phyloP scores from a whole-genome alignment of 2,113 vertebrate genomes.

The Regulus satrapa region DNA sequence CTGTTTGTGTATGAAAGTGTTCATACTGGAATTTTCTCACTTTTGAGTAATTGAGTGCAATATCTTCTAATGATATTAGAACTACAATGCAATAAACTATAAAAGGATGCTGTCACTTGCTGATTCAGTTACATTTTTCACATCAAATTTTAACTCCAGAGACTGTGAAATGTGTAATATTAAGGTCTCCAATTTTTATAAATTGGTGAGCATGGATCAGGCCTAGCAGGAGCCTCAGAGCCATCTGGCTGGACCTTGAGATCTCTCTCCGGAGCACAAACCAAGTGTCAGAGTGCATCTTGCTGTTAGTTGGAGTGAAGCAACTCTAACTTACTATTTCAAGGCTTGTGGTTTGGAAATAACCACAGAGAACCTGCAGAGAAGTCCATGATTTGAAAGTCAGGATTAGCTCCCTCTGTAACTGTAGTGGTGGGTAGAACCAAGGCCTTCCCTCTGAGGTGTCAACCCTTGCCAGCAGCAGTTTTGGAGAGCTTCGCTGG shows the following conservation, averaged over 20 bases:
- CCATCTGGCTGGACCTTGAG: not conserved
- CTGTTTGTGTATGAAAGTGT: not conserved
- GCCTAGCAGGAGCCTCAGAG: not conserved
- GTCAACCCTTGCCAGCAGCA: not conserved
- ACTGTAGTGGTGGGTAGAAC: not conserved
- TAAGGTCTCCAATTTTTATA: not conserved
- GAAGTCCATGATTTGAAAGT: not conserved
- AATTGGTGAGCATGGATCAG: not conserved
- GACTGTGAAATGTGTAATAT: not conserved
- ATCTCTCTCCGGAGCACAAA: slow-evolving; percentile 15
- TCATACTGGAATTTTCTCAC: not conserved
- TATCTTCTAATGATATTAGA: not conserved
- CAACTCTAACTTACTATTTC: not conserved
- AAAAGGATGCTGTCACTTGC: not conserved
- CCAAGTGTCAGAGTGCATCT: slow-evolving; percentile 2
- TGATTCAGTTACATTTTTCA: not conserved
- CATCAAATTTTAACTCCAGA: not conserved
- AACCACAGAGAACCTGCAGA: not conserved
- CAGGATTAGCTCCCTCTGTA: not conserved
- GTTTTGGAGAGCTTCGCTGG: not conserved
- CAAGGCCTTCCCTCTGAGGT: not conserved
- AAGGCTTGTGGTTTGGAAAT: not conserved
- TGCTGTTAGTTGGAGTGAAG: not conserved
- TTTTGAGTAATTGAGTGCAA: slow-evolving; percentile 20
- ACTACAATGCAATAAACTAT: not conserved